Base-by-base conservation (phyloP, 2,888 invertebrate genomes). In the Eristalis intricaria region DNA sequence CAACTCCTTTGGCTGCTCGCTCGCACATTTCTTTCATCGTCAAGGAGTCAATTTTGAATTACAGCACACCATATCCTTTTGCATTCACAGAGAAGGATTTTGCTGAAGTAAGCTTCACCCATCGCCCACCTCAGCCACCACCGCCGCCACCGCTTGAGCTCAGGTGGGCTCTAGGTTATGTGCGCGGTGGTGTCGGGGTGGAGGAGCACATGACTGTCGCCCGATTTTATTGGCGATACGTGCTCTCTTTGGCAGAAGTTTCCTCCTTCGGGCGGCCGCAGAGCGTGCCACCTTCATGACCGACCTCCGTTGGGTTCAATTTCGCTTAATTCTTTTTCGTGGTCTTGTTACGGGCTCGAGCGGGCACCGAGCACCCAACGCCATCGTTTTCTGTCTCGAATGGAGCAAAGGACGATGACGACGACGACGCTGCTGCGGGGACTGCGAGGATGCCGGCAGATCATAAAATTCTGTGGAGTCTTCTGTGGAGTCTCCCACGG, bases 141-240 rank as follows among this genome's bases (percentile, higher is more conserved):
- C 29, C 35, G 26, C 10, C 10, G 19, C 50, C 29, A 11, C 35
- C 8, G 38, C 0, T 2, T 0, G 23, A 38, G 50, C 32, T 65
- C 82, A 87, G 87, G 87, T 87, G 87, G 79, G 64, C 65, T 68
- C 64, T 40, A n/a, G n/a, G n/a, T n/a, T n/a, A n/a, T n/a, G n/a
- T n/a, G n/a, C n/a, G n/a, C n/a, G n/a, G n/a, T n/a, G n/a, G n/a
- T n/a, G n/a, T n/a, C n/a, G n/a, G n/a, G n/a, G n/a, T n/a, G n/a
- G n/a, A n/a, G 50, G 43, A 5, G 43, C 22, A 23, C 60, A 60
- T 29, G 15, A 19, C 69, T 76, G 13, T 58, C 84, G 50, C 87
- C 87, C 68, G 79, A 63, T 87, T 87, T 87, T 87, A 87, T 87
- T 87, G 73, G 76, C 73, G 66, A 69, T 87, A 87, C 87, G 87